These are phyloP conservation scores for Acrobasis consociella DNA, from an alignment of 2,888 invertebrate genomes.

Conservation along the genomic window DNA sequence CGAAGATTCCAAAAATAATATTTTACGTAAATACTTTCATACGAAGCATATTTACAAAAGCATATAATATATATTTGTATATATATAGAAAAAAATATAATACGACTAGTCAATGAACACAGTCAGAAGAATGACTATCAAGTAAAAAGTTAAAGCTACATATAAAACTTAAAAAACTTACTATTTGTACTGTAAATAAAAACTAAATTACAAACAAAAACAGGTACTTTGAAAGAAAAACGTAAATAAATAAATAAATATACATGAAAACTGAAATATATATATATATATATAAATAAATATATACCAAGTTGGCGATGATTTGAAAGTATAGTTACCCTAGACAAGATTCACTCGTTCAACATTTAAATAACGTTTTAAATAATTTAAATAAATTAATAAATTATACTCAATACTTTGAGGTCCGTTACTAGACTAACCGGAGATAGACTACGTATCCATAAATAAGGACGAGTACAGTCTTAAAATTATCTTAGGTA, in stretches of 20 bases:
- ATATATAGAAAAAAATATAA: slow-evolving; percentile 31
- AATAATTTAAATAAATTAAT: slow-evolving; percentile 75
- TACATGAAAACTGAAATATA: slow-evolving; percentile 28
- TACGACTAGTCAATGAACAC: slow-evolving; percentile 59
- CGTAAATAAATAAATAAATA: slow-evolving; percentile 30
- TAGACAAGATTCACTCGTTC: slow-evolving; percentile 70
- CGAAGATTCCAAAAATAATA: slow-evolving; percentile 69
- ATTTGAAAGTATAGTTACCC: slow-evolving; percentile 46
- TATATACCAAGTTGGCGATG: slow-evolving; percentile 45
- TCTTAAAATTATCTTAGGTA: slow-evolving; percentile 56
- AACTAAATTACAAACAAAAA: slow-evolving; percentile 52
- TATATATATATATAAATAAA: slow-evolving; percentile 29
- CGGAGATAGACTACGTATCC: slow-evolving; percentile 40
- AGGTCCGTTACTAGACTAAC: slow-evolving; percentile 67
- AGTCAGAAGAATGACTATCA: slow-evolving; percentile 44
- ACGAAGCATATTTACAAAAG: slow-evolving; percentile 78
- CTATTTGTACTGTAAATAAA: slow-evolving; percentile 62
- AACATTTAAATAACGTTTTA: slow-evolving; percentile 48
- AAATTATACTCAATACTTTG: slow-evolving; percentile 68
- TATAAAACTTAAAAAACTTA: slow-evolving; percentile 43
- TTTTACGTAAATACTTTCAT: slow-evolving; percentile 68
- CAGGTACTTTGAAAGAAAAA: slow-evolving; percentile 62
- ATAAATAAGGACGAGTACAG: slow-evolving; percentile 33
- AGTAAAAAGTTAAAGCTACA: slow-evolving; percentile 61
- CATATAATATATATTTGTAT: slow-evolving; percentile 36